A percentile compares a stretch with the other conserved stretches of the same genome.
Evolutionary conservation across 2,888 invertebrate species (phyloP).

Genomic region (Euzophera pinguis): DNA sequence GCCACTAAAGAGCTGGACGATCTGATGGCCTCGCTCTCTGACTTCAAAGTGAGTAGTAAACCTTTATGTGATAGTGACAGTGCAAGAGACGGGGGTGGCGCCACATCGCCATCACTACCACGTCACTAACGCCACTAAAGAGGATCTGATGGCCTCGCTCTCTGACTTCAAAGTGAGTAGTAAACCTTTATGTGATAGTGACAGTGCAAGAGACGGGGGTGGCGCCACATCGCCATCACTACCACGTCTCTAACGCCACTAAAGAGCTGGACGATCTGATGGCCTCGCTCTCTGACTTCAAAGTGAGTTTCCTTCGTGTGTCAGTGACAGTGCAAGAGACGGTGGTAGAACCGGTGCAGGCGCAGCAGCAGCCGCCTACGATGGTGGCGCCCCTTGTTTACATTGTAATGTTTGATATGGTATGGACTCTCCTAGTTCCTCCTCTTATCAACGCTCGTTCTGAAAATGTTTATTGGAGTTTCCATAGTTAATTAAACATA

Average conservation of each 20-base stretch:
- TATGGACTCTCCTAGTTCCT: too few relatives aligned
- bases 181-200: too few relatives aligned
- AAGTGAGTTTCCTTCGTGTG: constrained; percentile 89
- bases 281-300: constrained; percentile 96
- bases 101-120: constrained; percentile 55
- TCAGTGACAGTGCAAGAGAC: constrained; percentile 78
- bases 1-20: constrained; percentile 97
- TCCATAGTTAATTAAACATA: too few relatives aligned
- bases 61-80: constrained; percentile 79
- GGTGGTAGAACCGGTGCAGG: constrained; percentile 58
- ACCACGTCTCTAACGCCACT: constrained; percentile 92
- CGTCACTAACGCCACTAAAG: constrained; percentile 95
- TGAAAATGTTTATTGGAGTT: too few relatives aligned
- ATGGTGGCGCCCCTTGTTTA: constrained; percentile 42
- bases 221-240: constrained; percentile 49
- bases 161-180: constrained; percentile 96
- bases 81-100: constrained; percentile 72
- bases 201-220: constrained; percentile 76
- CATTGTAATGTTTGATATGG: too few relatives aligned
- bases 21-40: constrained; percentile 96
- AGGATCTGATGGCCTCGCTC: constrained; percentile 97
- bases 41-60: constrained; percentile 95
- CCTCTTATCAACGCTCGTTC: too few relatives aligned
- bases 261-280: constrained; percentile 97
- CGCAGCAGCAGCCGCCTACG: constrained; percentile 53